phyloP scores from a whole-genome alignment of 2,888 invertebrate genomes.

The Copidosoma aretas region DNA sequence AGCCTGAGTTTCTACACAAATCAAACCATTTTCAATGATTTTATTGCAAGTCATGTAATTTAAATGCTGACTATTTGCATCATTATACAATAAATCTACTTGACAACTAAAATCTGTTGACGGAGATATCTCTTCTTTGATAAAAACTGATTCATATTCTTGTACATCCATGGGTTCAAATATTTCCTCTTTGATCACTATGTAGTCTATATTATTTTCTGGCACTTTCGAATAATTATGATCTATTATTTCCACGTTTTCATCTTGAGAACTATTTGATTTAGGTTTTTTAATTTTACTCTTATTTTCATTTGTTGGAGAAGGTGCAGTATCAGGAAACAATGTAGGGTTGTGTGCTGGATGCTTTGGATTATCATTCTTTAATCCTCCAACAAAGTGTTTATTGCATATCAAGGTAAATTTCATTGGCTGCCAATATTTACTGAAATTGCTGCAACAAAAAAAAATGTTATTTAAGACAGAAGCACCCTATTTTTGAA shows the following conservation, averaged over 20 bases:
- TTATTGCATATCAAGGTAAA: constrained; percentile 8
- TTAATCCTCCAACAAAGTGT: constrained; percentile 22
- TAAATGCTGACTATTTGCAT: neutral
- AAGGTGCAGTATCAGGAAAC: constrained; percentile 1
- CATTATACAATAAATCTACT: neutral
- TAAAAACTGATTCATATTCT: too few relatives aligned
- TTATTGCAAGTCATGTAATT: neutral
- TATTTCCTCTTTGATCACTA: too few relatives aligned
- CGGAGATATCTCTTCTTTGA: too few relatives aligned
- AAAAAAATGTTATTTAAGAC: neutral
- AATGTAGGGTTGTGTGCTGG: constrained; percentile 19
- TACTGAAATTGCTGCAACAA: constrained; percentile 4
- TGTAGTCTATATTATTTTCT: too few relatives aligned
- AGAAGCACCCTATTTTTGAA: too few relatives aligned
- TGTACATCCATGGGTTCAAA: too few relatives aligned
- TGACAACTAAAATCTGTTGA: constrained; percentile 1
- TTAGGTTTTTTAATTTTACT: too few relatives aligned
- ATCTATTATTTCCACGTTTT: too few relatives aligned
- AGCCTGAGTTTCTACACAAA: constrained; percentile 4
- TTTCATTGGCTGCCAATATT: constrained; percentile 21
- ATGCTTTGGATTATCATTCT: constrained; percentile 15
- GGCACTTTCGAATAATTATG: too few relatives aligned
- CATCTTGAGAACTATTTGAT: too few relatives aligned
- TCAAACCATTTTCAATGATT: neutral
- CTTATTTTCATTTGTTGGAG: too few relatives aligned